Conservation (phyloP, 1,140 invertebrate genomes). For the Bombus sibiricus region DNA sequence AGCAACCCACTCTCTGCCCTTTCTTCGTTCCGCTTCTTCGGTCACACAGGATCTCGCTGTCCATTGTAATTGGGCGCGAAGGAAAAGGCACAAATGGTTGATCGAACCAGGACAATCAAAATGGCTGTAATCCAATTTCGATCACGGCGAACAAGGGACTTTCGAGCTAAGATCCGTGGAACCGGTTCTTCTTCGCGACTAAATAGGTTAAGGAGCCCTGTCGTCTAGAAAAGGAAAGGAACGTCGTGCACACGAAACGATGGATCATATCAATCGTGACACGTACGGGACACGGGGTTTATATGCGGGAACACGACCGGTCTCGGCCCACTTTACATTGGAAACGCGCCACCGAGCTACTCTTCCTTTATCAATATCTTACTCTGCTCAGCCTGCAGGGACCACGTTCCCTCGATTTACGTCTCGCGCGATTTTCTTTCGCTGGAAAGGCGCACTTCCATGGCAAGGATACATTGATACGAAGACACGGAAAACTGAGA, state of each 20-base stretch:
- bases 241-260: background rate
- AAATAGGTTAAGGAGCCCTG: slow-evolving; percentile 31
- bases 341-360: slow-evolving; percentile 13
- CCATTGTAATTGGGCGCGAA: slow-evolving; percentile 14
- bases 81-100: too few relatives aligned
- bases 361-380: background rate
- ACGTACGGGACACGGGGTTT: background rate
- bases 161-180: slow-evolving; percentile 25
- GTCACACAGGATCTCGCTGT: background rate
- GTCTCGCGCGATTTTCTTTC: background rate
- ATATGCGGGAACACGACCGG: slow-evolving; percentile 1
- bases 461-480: background rate
- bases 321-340: background rate
- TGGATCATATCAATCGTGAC: slow-evolving; percentile 13
- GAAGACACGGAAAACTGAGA: background rate
- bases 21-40: background rate
- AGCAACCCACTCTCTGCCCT: background rate
- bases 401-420: background rate
- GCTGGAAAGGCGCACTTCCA: background rate
- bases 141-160: slow-evolving; percentile 7
- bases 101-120: background rate
- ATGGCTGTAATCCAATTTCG: slow-evolving; percentile 43
- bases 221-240: too few relatives aligned
- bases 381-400: too few relatives aligned
- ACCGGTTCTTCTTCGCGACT: background rate